Evolutionary conservation across 2,113 vertebrate genomes (phyloP).

Genomic region (Pelodiscus sinensis): DNA sequence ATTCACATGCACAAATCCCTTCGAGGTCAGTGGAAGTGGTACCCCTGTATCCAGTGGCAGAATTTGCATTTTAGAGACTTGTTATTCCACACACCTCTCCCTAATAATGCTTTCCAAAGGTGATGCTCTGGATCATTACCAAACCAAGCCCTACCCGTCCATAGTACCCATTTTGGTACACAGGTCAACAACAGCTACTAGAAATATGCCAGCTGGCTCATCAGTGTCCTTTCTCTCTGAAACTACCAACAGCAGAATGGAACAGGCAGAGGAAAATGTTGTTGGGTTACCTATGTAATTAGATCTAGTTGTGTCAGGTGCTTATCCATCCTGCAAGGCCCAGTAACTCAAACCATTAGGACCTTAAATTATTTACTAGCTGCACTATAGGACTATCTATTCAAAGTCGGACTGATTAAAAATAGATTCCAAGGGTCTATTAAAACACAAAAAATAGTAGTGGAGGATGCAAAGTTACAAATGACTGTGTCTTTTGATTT

Average conservation of each 20-base stretch:
- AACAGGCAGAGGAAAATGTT: not conserved
- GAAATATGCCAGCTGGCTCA: not conserved
- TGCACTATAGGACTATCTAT: not conserved
- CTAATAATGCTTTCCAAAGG: not conserved
- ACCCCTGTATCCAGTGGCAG: not conserved
- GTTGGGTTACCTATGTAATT: not conserved
- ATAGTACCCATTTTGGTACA: not conserved
- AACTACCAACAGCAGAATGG: not conserved
- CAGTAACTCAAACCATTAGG: not conserved
- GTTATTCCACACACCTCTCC: not conserved
- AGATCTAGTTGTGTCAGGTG: not conserved
- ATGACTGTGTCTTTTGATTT: not conserved
- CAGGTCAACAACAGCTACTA: not conserved
- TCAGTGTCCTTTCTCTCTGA: not conserved
- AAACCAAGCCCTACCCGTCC: fast-evolving
- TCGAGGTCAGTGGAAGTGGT: not conserved
- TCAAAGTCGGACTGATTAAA: not conserved
- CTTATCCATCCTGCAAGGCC: not conserved
- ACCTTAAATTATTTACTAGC: not conserved
- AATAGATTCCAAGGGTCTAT: not conserved
- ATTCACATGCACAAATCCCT: not conserved
- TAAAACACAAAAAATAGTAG: not conserved
- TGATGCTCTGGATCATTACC: not conserved
- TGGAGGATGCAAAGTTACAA: not conserved
- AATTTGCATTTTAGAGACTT: not conserved